These are phyloP conservation scores for Vannuccia rotundouncinata DNA, from an alignment of 2,888 invertebrate genomes.

Conservation along the genomic window DNA sequence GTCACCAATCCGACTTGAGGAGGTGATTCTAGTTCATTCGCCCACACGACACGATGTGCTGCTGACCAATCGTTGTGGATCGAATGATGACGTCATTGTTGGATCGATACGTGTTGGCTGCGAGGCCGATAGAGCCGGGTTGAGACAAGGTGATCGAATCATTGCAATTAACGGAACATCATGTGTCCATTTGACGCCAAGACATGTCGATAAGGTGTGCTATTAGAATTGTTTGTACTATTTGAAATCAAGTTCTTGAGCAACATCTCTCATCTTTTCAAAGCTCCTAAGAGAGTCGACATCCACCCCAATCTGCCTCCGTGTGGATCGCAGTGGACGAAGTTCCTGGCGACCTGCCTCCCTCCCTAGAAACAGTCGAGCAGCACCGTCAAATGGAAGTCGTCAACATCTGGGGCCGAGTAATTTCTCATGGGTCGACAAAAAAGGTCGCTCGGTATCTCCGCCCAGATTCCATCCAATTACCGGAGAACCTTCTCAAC, in stretches of 20 bases:
- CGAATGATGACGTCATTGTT: conserved; percentile 1
- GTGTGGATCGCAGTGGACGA: neutral
- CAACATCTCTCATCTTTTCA: no score
- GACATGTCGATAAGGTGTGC: conserved; percentile 7
- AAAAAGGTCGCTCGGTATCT: neutral
- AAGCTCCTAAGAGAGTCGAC: neutral
- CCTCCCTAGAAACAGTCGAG: neutral
- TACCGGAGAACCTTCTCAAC: neutral
- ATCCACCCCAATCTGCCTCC: neutral
- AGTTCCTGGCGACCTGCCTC: neutral
- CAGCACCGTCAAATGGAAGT: neutral
- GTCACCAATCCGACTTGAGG: neutral
- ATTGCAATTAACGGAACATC: conserved; percentile 1
- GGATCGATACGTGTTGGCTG: neutral
- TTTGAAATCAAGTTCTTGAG: no score
- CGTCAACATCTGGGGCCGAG: conserved; percentile 7
- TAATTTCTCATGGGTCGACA: conserved; percentile 8
- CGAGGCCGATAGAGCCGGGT: neutral
- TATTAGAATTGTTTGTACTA: no score
- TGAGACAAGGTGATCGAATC: neutral
- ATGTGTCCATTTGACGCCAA: neutral
- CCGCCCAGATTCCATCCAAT: neutral
- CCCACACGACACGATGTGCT: neutral
- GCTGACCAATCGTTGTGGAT: neutral
- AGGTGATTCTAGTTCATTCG: neutral